Conservation (phyloP, 2,113 vertebrate species). For the Gavia stellata region DNA sequence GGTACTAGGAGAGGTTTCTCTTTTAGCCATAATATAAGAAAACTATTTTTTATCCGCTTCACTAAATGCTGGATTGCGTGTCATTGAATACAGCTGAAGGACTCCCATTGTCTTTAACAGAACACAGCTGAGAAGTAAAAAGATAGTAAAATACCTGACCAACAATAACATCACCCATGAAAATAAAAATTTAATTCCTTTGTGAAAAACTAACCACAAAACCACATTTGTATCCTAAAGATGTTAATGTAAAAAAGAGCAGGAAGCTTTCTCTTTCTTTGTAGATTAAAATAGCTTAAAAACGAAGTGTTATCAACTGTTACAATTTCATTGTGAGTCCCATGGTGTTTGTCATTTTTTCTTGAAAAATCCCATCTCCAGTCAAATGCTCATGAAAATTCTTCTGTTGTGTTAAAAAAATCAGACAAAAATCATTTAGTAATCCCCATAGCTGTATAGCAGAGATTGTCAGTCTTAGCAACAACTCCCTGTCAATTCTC, state of each 20-base stretch:
- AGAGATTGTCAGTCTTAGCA: not conserved
- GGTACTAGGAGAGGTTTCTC: not conserved
- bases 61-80: not conserved
- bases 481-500: not conserved
- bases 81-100: not conserved
- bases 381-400: not conserved
- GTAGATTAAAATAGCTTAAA: not conserved
- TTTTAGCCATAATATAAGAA: not conserved
- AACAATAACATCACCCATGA: not conserved
- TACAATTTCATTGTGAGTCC: not conserved
- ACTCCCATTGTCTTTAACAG: not conserved
- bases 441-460: not conserved
- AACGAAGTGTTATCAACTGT: not conserved
- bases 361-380: not conserved
- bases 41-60: not conserved
- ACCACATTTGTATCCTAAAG: not conserved
- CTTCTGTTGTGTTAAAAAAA: not conserved
- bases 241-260: not conserved
- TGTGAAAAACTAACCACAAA: not conserved
- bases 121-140: not conserved
- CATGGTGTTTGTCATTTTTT: not conserved
- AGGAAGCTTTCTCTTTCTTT: not conserved
- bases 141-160: not conserved
- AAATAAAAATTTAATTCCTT: not conserved
- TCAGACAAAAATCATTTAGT: not conserved